Percentiles rank a stretch among this genome's conserved stretches.
Conservation (phyloP, 1,140 invertebrate genomes). For the Cephus cinctus region DNA sequence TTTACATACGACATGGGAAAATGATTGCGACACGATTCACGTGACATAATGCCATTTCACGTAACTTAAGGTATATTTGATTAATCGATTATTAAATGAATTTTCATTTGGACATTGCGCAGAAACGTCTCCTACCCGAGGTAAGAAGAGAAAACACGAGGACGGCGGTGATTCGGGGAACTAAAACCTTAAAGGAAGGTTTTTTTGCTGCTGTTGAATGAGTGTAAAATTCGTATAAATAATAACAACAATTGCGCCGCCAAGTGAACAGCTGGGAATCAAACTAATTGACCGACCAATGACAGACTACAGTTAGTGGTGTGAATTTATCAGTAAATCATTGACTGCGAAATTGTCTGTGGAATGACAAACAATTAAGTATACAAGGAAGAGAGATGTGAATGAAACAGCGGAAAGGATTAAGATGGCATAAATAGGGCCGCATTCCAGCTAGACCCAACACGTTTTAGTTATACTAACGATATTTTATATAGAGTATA, state of each 20-base stretch:
- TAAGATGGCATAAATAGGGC: conserved; percentile 48
- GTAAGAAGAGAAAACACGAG: conserved; percentile 74
- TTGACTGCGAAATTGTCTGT: conserved; percentile 44
- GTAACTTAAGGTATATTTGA: no score
- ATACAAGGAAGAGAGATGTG: conserved; percentile 18
- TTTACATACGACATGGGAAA: no score
- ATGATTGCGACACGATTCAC: no score
- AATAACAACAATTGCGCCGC: conserved; percentile 52
- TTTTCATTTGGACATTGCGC: no score
- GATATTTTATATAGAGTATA: conserved; percentile 59
- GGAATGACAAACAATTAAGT: conserved; percentile 30
- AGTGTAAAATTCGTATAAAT: conserved; percentile 55
- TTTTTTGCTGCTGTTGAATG: conserved; percentile 45
- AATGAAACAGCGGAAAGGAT: conserved; percentile 22
- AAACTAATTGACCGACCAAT: conserved; percentile 55
- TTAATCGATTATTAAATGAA: no score
- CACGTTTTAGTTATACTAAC: conserved; percentile 57
- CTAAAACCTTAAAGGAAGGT: conserved; percentile 33
- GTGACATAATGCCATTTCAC: no score
- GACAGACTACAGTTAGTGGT: conserved; percentile 53
- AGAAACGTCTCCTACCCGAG: conserved; percentile 59
- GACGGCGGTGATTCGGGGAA: conserved; percentile 54
- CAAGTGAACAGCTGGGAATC: conserved; percentile 54
- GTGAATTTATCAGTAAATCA: conserved; percentile 48
- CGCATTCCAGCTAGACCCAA: conserved; percentile 56